These are phyloP conservation scores for Panorpa germanica DNA, from an alignment of 2,888 invertebrate species.

Conservation along the genomic window DNA sequence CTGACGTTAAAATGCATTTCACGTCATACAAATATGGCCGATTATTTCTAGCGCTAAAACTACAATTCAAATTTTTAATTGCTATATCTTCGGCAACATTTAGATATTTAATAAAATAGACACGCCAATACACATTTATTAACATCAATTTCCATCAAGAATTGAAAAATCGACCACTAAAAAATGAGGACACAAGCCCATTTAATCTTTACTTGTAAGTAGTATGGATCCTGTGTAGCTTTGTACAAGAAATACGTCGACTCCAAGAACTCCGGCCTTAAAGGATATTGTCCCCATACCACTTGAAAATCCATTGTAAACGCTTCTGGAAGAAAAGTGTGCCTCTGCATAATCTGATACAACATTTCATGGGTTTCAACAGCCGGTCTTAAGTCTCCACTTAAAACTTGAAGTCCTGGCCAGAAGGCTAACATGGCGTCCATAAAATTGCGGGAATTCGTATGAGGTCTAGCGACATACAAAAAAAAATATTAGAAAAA, in stretches of 20 bases:
- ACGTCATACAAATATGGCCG: too few species aligned
- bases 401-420: constrained; percentile 84
- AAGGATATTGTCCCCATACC: constrained; percentile 86
- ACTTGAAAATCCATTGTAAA: constrained; percentile 94
- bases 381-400: constrained; percentile 88
- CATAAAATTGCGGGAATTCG: constrained; percentile 92
- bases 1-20: too few species aligned
- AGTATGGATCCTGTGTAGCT: constrained; percentile 91
- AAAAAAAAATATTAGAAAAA: too few species aligned
- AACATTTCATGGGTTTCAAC: constrained; percentile 99
- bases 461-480: constrained; percentile 51
- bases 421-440: constrained; percentile 94
- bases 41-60: too few species aligned
- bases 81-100: too few species aligned
- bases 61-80: too few species aligned
- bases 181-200: not conserved
- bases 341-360: constrained; percentile 93
- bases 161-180: not conserved
- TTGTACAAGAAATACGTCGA: constrained; percentile 93
- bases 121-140: too few species aligned
- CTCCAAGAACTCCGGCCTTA: constrained; percentile 94
- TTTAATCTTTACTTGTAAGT: constrained; percentile 42
- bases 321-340: constrained; percentile 96
- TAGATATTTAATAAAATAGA: too few species aligned
- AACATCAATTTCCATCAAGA: too few species aligned